Base-by-base conservation (phyloP, 2,113 vertebrate genomes). In the Clarias gariepinus region DNA sequence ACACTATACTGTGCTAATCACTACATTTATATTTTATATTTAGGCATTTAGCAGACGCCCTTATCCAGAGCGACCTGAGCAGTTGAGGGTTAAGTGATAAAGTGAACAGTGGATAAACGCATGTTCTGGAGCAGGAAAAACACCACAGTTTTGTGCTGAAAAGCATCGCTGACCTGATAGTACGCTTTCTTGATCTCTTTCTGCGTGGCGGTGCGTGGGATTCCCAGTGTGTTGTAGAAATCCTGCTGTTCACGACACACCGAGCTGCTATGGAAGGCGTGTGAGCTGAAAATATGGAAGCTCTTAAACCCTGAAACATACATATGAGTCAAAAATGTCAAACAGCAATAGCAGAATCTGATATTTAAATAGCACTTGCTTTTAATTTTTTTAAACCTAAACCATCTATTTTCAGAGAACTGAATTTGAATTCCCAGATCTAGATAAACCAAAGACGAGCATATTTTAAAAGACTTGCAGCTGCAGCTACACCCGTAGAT, bases 131-230 rank as follows among this genome's bases (percentile, higher is more conserved):
- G 79, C 18, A 78, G 52, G 21, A 55, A 79, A 3, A 68, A 2
- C 66, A 16, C 18, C 58, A 18, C 58, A 15, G 19, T 77, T 47
- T 13, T 3, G 10, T 23, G 57, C 55, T 15, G 28, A 97, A 55
- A 6, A 16, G 19, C 3, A 58, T 1, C 16, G n/a, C 64, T 18
- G 52, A 97, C 98, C 98, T 99, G 97, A 91, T 99, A 99, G 92
- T 99, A 99, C 1, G 98, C 97, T 92, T 98, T 98, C 93, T 99
- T 99, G 91, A 99, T 99, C 84, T 99, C 98, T 90, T 98, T 99
- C 93, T 98, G 97, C 41, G 92, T 96, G 83, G 98, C 95, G 4
- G 91, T 93, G 84, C 95, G 96, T 60, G 97, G 95, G 15, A 99
- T 96, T 81, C 97, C 98, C 87, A 99, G 89, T 83, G 97, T 89